Evolutionary conservation across 2,797 vertebrate genomes (phyloP).

Genomic region (Alcedo atthis): DNA sequence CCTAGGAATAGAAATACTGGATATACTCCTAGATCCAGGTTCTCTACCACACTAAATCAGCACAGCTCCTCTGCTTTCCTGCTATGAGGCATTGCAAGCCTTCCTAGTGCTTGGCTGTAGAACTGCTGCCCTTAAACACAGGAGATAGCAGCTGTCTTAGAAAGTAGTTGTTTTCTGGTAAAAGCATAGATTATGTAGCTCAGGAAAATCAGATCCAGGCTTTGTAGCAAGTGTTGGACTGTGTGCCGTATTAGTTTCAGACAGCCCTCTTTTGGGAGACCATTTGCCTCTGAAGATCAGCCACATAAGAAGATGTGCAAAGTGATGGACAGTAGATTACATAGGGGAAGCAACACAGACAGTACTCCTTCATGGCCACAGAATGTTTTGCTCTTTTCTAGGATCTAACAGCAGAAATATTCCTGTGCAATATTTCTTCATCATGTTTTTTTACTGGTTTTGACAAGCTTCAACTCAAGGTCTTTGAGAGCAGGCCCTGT

Average conservation of each 20-base stretch:
- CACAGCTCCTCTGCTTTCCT: not conserved
- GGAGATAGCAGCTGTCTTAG: not conserved
- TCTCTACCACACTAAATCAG: not conserved
- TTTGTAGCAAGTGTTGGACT: not conserved
- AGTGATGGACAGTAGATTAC: not conserved
- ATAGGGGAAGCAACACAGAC: not conserved
- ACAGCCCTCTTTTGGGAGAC: not conserved
- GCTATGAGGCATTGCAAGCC: not conserved
- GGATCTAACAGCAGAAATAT: not conserved
- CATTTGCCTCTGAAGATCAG: not conserved
- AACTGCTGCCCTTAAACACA: not conserved
- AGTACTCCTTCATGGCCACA: not conserved
- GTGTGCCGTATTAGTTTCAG: not conserved
- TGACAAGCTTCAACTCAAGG: not conserved
- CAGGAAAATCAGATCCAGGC: not conserved
- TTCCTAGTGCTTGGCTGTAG: not conserved
- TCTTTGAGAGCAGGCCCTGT: not conserved
- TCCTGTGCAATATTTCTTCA: not conserved
- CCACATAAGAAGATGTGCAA: not conserved
- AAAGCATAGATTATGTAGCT: not conserved
- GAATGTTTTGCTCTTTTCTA: not conserved
- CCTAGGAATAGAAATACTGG: not conserved
- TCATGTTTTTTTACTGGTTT: not conserved
- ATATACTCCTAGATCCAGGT: not conserved
- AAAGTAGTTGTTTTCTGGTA: not conserved